phyloP scores from a whole-genome alignment of 2,113 vertebrate genomes.

The Mesoclemmys tuberculata region DNA sequence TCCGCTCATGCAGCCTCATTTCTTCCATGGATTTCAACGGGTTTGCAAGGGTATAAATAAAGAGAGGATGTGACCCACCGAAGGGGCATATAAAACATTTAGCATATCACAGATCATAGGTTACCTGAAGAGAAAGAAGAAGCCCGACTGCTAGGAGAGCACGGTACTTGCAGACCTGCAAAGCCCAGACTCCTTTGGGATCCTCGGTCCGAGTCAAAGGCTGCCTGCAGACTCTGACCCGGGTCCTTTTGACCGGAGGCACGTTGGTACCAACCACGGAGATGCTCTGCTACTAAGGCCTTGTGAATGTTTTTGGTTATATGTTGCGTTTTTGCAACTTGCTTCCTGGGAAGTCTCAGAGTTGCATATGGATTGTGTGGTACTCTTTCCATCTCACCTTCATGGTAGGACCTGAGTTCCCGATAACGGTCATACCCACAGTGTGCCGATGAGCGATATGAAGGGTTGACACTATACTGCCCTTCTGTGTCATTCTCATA shows the following conservation, averaged over 20 bases:
- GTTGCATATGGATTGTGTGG: conserved; percentile 92
- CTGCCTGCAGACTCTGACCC: conserved; percentile 76
- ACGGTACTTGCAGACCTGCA: conserved; percentile 82
- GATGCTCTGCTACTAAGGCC: conserved; percentile 92
- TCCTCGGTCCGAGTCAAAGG: conserved; percentile 87
- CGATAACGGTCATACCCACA: conserved; percentile 79
- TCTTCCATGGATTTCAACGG: accelerated
- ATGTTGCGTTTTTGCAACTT: conserved; percentile 82
- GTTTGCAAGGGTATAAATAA: accelerated
- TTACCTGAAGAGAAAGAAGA: conserved; percentile 87
- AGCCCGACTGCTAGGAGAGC: conserved; percentile 83
- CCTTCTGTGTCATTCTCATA: conserved; percentile 92
- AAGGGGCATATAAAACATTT: neutral
- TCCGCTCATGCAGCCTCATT: neutral
- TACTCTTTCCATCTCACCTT: conserved; percentile 83
- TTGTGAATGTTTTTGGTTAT: conserved; percentile 90
- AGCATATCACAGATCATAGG: neutral
- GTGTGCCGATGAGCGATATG: conserved; percentile 81
- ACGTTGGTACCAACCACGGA: conserved; percentile 96
- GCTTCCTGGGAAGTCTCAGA: conserved; percentile 86
- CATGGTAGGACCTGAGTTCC: conserved; percentile 80
- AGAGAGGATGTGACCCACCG: neutral
- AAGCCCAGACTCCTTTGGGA: conserved; percentile 89
- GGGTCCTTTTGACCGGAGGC: conserved; percentile 85
- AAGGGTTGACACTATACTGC: conserved; percentile 91